Base-by-base conservation (phyloP, 2,888 invertebrate genomes). In the Octodonta nipae region DNA sequence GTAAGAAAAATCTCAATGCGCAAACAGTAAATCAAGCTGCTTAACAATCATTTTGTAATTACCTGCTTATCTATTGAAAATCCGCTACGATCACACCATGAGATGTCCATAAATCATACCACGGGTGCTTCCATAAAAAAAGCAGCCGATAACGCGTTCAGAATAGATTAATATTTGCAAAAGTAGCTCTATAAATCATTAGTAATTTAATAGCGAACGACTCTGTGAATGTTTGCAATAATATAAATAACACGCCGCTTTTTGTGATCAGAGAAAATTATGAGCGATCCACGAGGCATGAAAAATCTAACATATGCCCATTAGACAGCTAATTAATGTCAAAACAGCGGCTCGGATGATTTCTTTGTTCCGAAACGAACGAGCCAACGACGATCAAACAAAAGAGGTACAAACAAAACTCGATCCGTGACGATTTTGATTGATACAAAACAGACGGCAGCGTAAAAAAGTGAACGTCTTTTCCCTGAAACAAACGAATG, bases 401-500 rank as follows among this genome's bases (percentile, higher is more conserved):
- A 54, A 51, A 52, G 50, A 46, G 43, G 42, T 39, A 45, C 46
- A 43, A 46, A 46, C 38, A 44, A 45, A 50, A 49, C 47, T 42
- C 44, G 51, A 47, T 46, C 41, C 43, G 43, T 46, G 46, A 41
- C 40, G 46, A 47, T 52, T 57, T 58, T 58, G 58, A 58, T 58
- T 58, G 58, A 58, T 57, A 56, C 52, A 56, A 56, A 55, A 55
- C 56, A 55, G 55, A 55, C 56, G 56, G 46, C 56, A 55, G 47
- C 43, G 52, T 50, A 56, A 55, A 56, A 56, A 56, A 51, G 50
- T 50, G 51, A 52, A 50, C 47, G 50, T 49, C 48, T 48, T 22
- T 45, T 49, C 46, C 45, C 43, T 39, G 50, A 46, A 52, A 54
- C 54, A 54, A 54, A 54, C 53, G 54, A 52, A 54, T 49, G 53